Evolutionary conservation across 2,888 invertebrate species (phyloP), one percentile per base, ranked within the genome.

Genomic region (Brachyopa scutellaris): DNA sequence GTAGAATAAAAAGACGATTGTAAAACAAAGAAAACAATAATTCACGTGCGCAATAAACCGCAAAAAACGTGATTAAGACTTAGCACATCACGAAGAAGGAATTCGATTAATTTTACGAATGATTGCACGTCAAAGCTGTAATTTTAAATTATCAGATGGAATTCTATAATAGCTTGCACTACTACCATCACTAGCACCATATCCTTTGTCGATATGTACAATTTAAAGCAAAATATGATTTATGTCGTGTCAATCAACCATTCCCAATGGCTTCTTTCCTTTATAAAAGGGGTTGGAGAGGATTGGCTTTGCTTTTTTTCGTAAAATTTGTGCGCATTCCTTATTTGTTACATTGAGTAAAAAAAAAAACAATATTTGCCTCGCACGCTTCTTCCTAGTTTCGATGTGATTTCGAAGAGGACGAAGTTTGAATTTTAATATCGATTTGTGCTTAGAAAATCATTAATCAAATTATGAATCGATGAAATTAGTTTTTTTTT

Each of bases 321-420:
- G 21, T 31, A 29, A 31, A 57, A 70, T 59, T 11, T 51, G 29
- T 62, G 69, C 55, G 62, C 47, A 77, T 17, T 29, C 57, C 45
- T 59, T 51, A 59, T 51, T 15, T 33, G 40, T 38, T 47, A 55
- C 31, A 62, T 29, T n/a, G n/a, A n/a, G n/a, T n/a, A n/a, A n/a
- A n/a, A n/a, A n/a, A n/a, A n/a, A n/a, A n/a, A n/a, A n/a, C n/a
- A n/a, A 40, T 23, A 19, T 40, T 17, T 69, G 42, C 49, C 69
- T 74, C 36, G 67, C 23, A 59, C 29, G 36, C 26, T 57, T 79
- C 72, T 79, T 80, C 80, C 80, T 80, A 53, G 69, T 80, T 80
- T 36, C 45, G 62, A 47, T 42, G 3, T 38, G 23, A 66, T 66
- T 66, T 40, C 15, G 33, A 40, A 21, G 74, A 31, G 36, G 36